Evolutionary conservation across 2,888 invertebrate genomes (phyloP), one percentile per base, ranked within the genome.

Genomic region (Pollenia labialis): DNA sequence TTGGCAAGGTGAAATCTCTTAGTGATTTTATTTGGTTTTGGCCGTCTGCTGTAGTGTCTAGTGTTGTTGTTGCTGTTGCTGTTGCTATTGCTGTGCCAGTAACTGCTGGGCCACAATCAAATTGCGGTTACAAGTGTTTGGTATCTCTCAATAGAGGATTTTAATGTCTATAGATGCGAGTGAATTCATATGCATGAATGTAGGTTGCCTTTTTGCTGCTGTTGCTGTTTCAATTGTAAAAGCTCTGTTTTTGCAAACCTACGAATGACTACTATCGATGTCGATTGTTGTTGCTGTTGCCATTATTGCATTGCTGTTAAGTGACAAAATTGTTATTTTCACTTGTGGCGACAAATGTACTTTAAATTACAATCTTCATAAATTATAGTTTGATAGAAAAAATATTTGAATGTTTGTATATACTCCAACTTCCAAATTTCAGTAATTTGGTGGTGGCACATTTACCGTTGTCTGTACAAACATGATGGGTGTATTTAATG

Each of bases 261-360:
- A 77, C 83, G 64, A 75, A 62, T 85, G 40, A 71, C 50, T 76
- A 46, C 11, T 42, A 58, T 56, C 56, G 77, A 9, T 69, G 68
- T 60, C 50, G 50, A 14, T 44, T 46, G 32, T 48, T 40, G 56
- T 16, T 58, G 56, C 6, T 79, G 72, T 40, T 75, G 72, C 75
- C 62, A 50, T 81, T 71, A 81, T 74, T 79, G 48, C 79, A 79
- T 79, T 79, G 79, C 82, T 87, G 85, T 87, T 87, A 87, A 89
- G 86, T 89, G 88, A 88, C 88, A 88, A 88, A 89, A 88, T 88
- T 88, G 88, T 88, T 88, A 88, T 89, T 88, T 88, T 89, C 88
- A 89, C 88, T 89, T 88, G 88, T 85, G 87, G 86, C 84, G 88
- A 88, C 88, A 88, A 87, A 88, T 88, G 88, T 87, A 88, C 81